Conservation (phyloP, 2,888 invertebrate species). For the Machimus rusticus region DNA sequence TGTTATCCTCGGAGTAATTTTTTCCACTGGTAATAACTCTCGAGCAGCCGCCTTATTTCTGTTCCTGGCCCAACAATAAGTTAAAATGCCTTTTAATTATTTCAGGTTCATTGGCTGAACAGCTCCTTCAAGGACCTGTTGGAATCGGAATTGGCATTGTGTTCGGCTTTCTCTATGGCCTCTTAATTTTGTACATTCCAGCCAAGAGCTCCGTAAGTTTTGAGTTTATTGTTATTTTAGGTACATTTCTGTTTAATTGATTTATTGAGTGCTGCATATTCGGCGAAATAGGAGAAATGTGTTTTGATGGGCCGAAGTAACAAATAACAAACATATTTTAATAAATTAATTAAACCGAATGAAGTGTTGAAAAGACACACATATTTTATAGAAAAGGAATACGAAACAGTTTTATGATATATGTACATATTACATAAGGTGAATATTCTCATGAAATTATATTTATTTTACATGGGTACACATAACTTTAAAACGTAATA, state of each 20-base stretch:
- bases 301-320: background rate
- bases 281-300: background rate
- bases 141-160: slow-evolving; percentile 70
- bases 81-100: slow-evolving; percentile 41
- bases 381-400: background rate
- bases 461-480: too few relatives aligned
- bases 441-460: too few relatives aligned
- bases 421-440: too few relatives aligned
- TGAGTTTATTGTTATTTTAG: background rate
- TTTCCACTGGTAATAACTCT: slow-evolving; percentile 66
- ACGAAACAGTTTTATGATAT: too few relatives aligned
- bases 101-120: slow-evolving; percentile 63
- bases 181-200: slow-evolving; percentile 71
- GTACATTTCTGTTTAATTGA: background rate
- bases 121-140: slow-evolving; percentile 67
- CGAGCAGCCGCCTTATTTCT: background rate
- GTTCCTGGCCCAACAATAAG: background rate
- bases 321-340: background rate
- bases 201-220: slow-evolving; percentile 60
- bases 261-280: background rate
- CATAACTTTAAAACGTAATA: too few relatives aligned
- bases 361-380: background rate
- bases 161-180: slow-evolving; percentile 69
- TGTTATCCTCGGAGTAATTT: slow-evolving; percentile 71
- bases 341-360: background rate